Conservation (phyloP, 2,797 vertebrate species). For the Poecilia gillii region DNA sequence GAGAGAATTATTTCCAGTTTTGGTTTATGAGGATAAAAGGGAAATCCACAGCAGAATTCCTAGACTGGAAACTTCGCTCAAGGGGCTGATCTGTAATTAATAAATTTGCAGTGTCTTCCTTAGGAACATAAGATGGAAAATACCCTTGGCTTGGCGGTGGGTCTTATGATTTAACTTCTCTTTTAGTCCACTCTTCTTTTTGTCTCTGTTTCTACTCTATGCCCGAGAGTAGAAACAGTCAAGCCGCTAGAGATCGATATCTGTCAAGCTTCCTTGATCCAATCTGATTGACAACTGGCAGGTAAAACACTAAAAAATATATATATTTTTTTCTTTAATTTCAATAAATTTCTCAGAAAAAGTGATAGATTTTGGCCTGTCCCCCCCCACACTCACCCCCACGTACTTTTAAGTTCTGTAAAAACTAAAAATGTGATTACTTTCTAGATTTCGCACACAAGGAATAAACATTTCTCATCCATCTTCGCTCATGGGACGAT, state of each 20-base stretch:
- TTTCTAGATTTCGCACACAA: neutral
- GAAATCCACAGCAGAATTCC: constrained; percentile 57
- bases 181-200: neutral
- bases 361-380: neutral
- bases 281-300: neutral
- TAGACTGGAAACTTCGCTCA: constrained; percentile 59
- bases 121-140: constrained; percentile 22
- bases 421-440: neutral
- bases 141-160: neutral
- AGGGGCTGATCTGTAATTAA: constrained; percentile 68
- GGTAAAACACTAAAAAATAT: neutral
- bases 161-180: neutral
- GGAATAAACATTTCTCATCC: neutral
- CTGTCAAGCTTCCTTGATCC: neutral
- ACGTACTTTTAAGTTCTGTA: neutral
- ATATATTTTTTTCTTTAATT: neutral
- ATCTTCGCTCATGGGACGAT: neutral
- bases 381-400: no score
- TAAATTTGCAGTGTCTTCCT: constrained; percentile 37
- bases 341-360: neutral
- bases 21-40: constrained; percentile 17
- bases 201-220: neutral
- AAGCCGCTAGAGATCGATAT: neutral
- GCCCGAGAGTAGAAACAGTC: neutral
- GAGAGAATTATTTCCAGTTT: constrained; percentile 61